Evolutionary conservation across 2,113 vertebrate species (phyloP), one percentile per base, ranked within the genome.

Genomic region (Nerophis lumbriciformis): DNA sequence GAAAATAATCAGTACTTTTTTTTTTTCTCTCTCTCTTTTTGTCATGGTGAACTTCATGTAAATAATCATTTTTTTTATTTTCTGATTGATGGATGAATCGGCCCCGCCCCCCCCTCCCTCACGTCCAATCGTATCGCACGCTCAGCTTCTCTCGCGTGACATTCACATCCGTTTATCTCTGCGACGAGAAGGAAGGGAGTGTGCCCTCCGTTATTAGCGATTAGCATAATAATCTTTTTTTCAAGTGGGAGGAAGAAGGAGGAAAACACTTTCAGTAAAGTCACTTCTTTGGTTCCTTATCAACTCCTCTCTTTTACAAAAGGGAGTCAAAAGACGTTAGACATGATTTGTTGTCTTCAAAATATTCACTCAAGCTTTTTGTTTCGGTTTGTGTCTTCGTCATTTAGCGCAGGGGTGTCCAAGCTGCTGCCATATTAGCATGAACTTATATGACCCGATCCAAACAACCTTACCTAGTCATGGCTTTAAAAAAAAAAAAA

Each of bases 31-130:
- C 28, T 28, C 28, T 28, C 4, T 68, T 77, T 71, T 5, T 15
- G 68, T 82, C 82, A 90, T 87, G 88, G 92, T 93, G 91, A 88
- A 92, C 90, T 92, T 91, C 91, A 90, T 99, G 95, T 99, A 97
- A 95, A 98, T 98, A 95, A 89, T 88, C 93, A 93, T 91, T 85
- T 67, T 64, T 63, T 77, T 71, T 64, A 53, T 35, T 83, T 81
- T 79, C 16, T 48, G 55, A 54, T 62, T 76, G 73, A 84, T 86
- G 89, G 91, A 92, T 84, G 87, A 91, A 93, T 91, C 90, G 92
- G 90, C 13, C 69, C 56, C 49, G 19, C 35, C 16, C 16, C 42
- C 8, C 45, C 47, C 5, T 51, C 47, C 54, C 48, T 54, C 69
- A 59, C 92, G 88, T 94, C 88, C 89, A 90, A 84, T 93, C 90